Base-by-base conservation (phyloP, 2,797 vertebrate species). In the Lacerta viridis region DNA sequence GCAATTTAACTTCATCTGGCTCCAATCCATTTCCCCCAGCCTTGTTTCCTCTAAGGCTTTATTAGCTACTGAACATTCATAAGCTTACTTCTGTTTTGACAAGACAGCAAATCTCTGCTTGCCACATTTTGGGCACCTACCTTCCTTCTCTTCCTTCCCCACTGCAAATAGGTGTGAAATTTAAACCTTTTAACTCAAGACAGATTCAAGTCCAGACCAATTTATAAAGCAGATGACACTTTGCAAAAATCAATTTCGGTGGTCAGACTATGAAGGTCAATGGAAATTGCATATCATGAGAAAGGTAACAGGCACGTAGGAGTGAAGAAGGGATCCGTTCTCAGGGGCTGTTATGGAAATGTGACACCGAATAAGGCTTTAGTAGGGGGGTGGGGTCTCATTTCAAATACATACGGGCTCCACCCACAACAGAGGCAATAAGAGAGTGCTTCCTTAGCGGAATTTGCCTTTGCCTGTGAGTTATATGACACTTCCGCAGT, bases 181-280 rank as follows among this genome's bases (percentile, higher is more conserved):
- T 95, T 95, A 94, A 95, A 93, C 87, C 89, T 90, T 91, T 94
- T 95, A 93, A 93, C 90, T 90, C 71, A 92, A 50, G 89, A 93
- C 39, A 94, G 92, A 95, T 92, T 92, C 92, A 91, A 93, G 92
- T 88, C 90, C 84, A 84, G 93, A 91, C 92, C 91, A 94, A 95
- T 95, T 94, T 95, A 93, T 95, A 96, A 93, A 86, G 84, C 91
- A 94, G 90, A 95, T 91, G 92, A 95, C 95, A 95, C 92, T 85
- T 83, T 18, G 87, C 86, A 94, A 95, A 96, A 96, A 95, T 95
- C 96, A 94, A 88, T 94, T 92, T 92, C 92, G 90, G 77, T 91
- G 88, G 87, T 85, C 84, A 87, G 91, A 90, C 88, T 90, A 80
- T 85, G 93, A 96, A 94, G 94, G 95, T 94, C 95, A 94, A 80